Percentiles rank a stretch among this genome's conserved stretches.
Conservation (phyloP, 2,888 invertebrate species). For the Thymelicus sylvestris region DNA sequence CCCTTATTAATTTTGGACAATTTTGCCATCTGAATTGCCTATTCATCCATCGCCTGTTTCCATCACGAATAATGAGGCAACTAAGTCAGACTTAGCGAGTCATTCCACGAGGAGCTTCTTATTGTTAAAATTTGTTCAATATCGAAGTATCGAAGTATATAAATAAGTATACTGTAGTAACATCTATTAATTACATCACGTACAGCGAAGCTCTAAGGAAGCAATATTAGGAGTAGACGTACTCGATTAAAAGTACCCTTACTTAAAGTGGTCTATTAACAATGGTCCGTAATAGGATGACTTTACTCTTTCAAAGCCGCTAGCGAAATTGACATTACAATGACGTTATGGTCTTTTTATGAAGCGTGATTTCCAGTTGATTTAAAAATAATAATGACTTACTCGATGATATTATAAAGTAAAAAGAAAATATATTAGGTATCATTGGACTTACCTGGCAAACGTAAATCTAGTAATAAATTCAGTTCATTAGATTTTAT, state of each 20-base stretch:
- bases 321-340: slow-evolving; percentile 21
- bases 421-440: too few species aligned
- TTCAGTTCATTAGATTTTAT: too few species aligned
- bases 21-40: too few species aligned
- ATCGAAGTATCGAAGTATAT: not conserved
- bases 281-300: slow-evolving; percentile 29
- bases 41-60: too few species aligned
- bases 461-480: not conserved
- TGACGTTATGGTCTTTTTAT: not conserved
- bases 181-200: slow-evolving; percentile 27
- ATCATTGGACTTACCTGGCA: not conserved
- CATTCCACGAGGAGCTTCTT: not conserved
- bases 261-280: slow-evolving; percentile 25
- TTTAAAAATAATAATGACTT: too few species aligned
- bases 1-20: too few species aligned
- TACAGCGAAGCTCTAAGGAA: slow-evolving; percentile 11
- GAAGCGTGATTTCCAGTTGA: not conserved
- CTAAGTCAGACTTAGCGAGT: too few species aligned
- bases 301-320: slow-evolving; percentile 22
- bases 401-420: too few species aligned
- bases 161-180: not conserved
- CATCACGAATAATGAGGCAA: too few species aligned
- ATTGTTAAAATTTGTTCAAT: not conserved
- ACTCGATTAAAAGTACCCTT: slow-evolving; percentile 23
- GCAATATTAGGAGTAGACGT: slow-evolving; percentile 25